phyloP scores from a whole-genome alignment of 2,797 vertebrate species.

The Luscinia luscinia region DNA sequence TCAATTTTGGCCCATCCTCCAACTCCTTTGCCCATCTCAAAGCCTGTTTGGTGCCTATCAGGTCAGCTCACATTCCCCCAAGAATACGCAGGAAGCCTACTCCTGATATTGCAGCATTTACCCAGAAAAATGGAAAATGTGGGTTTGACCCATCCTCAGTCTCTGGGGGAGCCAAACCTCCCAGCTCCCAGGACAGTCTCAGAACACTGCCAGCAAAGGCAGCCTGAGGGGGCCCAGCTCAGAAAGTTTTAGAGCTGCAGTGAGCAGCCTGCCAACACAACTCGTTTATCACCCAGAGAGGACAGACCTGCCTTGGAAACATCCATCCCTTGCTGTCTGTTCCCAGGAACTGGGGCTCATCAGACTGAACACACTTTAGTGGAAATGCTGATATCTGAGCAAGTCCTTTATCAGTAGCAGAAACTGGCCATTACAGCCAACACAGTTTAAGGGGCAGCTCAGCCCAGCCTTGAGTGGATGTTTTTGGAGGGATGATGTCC shows the following conservation, averaged over 20 bases:
- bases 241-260: fast-evolving
- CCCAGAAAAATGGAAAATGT: background rate
- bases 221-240: background rate
- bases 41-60: background rate
- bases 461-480: background rate
- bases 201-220: background rate
- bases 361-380: background rate
- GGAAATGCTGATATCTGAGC: background rate
- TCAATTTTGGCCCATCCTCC: background rate
- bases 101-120: background rate
- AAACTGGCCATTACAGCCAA: background rate
- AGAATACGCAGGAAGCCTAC: background rate
- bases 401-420: background rate
- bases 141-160: background rate
- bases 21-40: background rate
- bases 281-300: background rate
- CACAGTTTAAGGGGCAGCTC: background rate
- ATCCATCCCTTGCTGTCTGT: background rate
- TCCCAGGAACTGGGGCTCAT: background rate
- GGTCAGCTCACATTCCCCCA: fast-evolving
- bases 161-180: background rate
- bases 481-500: background rate
- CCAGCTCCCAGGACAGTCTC: background rate
- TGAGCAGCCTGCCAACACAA: background rate
- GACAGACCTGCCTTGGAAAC: background rate